A percentile compares a stretch with the other conserved stretches of the same genome.
These are phyloP conservation scores for Dipodomys merriami DNA, from an alignment of 2,113 vertebrate genomes.

Conservation along the genomic window DNA sequence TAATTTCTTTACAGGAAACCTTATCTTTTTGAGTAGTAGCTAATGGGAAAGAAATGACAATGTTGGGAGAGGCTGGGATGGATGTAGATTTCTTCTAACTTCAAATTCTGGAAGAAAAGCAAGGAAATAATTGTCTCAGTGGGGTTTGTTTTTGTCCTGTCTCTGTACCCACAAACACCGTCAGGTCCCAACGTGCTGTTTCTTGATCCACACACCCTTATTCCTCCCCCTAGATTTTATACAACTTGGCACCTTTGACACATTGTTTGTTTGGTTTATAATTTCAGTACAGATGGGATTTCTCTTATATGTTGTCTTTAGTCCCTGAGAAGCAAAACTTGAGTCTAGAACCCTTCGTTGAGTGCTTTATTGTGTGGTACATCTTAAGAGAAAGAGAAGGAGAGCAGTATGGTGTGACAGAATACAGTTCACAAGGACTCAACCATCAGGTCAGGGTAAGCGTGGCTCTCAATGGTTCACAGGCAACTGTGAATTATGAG, in stretches of 20 bases:
- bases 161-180: background rate
- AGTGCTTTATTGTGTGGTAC: background rate
- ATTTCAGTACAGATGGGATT: background rate
- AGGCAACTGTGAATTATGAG: background rate
- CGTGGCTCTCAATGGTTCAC: background rate
- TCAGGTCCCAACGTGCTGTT: background rate
- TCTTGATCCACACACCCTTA: background rate
- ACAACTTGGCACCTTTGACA: background rate
- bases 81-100: background rate
- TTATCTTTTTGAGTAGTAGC: background rate
- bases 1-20: background rate
- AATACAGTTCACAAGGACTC: background rate
- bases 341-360: background rate
- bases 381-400: background rate
- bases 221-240: background rate
- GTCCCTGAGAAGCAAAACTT: background rate
- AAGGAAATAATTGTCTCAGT: background rate
- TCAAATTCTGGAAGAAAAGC: background rate
- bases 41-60: background rate
- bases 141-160: no score
- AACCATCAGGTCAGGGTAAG: fast-evolving
- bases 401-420: background rate
- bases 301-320: background rate
- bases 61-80: background rate
- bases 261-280: background rate